Conservation (phyloP, 2,888 invertebrate species). For the Coelinius sp. region DNA sequence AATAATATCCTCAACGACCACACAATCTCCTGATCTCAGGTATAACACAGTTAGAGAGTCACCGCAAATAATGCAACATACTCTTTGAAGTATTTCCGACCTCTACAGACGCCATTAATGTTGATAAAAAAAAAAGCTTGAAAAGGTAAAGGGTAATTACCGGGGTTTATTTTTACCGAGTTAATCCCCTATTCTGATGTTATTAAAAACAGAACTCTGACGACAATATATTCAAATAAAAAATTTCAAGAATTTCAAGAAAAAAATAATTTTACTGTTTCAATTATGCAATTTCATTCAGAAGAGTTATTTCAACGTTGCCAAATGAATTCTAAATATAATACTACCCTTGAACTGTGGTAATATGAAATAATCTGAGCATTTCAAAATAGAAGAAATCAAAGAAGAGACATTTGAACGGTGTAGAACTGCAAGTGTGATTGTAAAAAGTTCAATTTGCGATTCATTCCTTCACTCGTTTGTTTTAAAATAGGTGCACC, state of each 20-base stretch:
- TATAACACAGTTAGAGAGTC: neutral
- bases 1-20: constrained; percentile 17
- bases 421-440: constrained; percentile 10
- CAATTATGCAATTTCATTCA: no score
- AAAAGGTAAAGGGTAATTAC: neutral
- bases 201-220: constrained; percentile 25
- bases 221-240: neutral
- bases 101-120: neutral
- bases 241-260: no score
- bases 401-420: neutral
- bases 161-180: neutral
- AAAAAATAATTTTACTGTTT: no score
- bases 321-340: neutral
- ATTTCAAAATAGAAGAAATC: neutral
- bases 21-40: constrained; percentile 14
- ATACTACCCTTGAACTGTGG: neutral
- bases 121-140: neutral
- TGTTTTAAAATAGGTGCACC: neutral
- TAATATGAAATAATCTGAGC: neutral
- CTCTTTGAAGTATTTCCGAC: neutral
- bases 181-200: neutral
- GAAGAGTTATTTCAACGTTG: no score
- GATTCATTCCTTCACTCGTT: neutral
- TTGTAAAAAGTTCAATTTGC: constrained; percentile 25
- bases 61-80: constrained; percentile 14